These are phyloP conservation scores for Cheilinus undulatus DNA, from an alignment of 2,113 vertebrate species.

Conservation along the genomic window DNA sequence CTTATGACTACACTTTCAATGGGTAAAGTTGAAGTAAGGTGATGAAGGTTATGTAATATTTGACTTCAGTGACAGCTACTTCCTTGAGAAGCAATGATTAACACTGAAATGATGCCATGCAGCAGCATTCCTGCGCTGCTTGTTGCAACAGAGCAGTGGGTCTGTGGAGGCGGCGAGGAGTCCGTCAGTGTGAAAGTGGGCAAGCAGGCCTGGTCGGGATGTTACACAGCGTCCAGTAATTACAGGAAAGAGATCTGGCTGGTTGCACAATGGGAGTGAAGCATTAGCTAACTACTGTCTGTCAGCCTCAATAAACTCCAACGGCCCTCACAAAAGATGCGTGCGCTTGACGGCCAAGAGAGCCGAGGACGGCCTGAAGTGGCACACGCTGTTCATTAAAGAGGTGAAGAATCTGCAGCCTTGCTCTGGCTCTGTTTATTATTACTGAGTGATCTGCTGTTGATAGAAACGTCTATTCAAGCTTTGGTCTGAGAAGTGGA, in stretches of 20 bases:
- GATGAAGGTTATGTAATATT: not conserved
- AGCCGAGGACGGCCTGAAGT: constrained; percentile 12
- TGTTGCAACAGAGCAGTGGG: constrained; percentile 51
- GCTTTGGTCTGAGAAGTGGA: constrained; percentile 1
- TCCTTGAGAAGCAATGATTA: constrained; percentile 17
- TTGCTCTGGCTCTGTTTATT: constrained; percentile 3
- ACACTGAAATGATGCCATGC: constrained; percentile 14
- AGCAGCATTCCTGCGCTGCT: constrained; percentile 17
- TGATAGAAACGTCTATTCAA: constrained; percentile 2
- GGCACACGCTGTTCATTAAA: constrained; percentile 66
- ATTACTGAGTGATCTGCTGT: not conserved
- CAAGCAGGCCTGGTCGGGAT: constrained; percentile 64
- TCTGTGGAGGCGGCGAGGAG: not conserved
- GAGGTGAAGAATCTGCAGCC: constrained; percentile 29
- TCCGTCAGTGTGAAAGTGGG: constrained; percentile 28
- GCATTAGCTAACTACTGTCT: constrained; percentile 64
- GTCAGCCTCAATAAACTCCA: constrained; percentile 68
- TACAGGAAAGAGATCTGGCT: constrained; percentile 45
- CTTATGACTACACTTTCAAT: not conserved
- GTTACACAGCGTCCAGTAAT: constrained; percentile 43
- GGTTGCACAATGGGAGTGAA: constrained; percentile 48
- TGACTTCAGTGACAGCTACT: not conserved
- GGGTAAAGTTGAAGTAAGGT: not conserved
- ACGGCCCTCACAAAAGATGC: constrained; percentile 47
- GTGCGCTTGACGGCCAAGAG: not conserved